phyloP scores from a whole-genome alignment of 2,888 invertebrate species.

The Dryococelus australis region DNA sequence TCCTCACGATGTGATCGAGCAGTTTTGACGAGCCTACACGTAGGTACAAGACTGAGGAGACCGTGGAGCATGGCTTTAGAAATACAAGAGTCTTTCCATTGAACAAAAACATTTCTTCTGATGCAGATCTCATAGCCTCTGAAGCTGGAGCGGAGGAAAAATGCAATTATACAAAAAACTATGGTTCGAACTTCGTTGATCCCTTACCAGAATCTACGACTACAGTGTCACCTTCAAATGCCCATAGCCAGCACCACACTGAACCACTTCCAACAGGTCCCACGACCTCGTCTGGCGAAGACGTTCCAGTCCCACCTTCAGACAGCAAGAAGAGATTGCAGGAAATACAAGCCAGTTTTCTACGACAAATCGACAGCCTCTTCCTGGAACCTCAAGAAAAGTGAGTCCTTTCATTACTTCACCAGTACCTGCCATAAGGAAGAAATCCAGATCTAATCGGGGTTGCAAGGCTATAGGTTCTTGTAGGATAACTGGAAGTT shows the following conservation, averaged over 20 bases:
- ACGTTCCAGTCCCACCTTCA: not conserved
- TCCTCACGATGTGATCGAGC: not conserved
- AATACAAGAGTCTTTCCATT: conserved; percentile 18
- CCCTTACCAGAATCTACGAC: no score
- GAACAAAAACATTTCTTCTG: conserved; percentile 4
- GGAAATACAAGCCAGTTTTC: no score
- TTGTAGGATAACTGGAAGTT: not conserved
- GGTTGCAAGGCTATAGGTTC: not conserved
- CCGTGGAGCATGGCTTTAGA: not conserved
- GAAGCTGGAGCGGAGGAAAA: not conserved
- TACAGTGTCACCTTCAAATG: not conserved
- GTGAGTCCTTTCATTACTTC: not conserved
- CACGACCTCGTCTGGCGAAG: not conserved
- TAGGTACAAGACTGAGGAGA: not conserved
- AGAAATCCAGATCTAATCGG: not conserved
- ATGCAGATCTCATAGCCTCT: conserved; percentile 11
- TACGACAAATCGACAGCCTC: not conserved
- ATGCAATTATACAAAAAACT: not conserved
- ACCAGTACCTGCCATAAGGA: not conserved
- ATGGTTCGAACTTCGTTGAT: not conserved
- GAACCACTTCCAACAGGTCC: not conserved
- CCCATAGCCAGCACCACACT: not conserved
- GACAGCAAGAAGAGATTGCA: not conserved
- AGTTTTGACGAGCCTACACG: not conserved
- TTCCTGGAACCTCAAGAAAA: not conserved